Conservation (phyloP, 2,888 invertebrate species). For the Argyresthia goedartella region DNA sequence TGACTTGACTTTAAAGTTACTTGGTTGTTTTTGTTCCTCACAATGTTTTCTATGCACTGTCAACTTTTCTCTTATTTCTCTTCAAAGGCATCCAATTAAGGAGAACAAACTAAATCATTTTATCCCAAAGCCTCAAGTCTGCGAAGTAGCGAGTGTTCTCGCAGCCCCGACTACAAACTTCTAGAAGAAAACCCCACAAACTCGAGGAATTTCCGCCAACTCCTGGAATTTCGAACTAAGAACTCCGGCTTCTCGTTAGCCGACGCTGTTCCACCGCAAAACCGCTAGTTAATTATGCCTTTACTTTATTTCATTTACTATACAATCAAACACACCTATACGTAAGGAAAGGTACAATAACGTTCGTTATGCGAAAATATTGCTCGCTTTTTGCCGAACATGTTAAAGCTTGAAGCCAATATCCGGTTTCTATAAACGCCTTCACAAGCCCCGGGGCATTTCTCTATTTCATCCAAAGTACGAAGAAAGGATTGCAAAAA, state of each 20-base stretch:
- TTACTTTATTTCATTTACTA: constrained; percentile 54
- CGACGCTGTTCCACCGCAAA: constrained; percentile 39
- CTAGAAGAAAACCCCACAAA: constrained; percentile 25
- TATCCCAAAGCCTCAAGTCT: neutral
- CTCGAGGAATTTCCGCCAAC: constrained; percentile 41
- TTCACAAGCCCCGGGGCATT: no score
- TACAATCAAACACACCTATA: neutral
- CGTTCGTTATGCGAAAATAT: neutral
- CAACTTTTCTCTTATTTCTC: neutral
- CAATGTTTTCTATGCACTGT: neutral
- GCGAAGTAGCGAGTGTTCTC: constrained; percentile 1
- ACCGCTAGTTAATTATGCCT: constrained; percentile 58
- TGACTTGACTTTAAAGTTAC: neutral
- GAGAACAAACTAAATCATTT: constrained; percentile 1
- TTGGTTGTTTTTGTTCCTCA: neutral
- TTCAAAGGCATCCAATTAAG: neutral
- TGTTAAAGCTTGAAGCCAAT: no score
- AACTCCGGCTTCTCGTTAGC: constrained; percentile 58
- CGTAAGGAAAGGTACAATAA: neutral
- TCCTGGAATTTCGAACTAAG: constrained; percentile 26
- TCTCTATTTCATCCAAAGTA: no score
- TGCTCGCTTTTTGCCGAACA: no score
- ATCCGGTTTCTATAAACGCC: no score
- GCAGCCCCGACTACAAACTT: constrained; percentile 25
- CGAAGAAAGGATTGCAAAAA: no score